Conservation (phyloP, 2,888 invertebrate species). For the Drosophila neutralis region DNA sequence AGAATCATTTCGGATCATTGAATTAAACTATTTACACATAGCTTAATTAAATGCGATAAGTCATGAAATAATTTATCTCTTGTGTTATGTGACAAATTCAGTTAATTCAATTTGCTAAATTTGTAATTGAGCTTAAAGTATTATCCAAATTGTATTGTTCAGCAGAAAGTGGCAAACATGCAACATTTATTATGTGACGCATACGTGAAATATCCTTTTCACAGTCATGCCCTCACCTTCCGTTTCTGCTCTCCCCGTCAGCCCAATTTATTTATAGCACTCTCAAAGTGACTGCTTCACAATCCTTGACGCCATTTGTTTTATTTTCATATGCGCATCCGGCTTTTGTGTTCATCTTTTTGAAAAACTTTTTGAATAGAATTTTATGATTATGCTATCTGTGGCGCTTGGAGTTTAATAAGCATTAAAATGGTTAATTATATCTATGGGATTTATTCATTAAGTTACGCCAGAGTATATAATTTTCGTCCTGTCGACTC, state of each 20-base stretch:
- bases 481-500: neutral
- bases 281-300: constrained; percentile 52
- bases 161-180: constrained; percentile 41
- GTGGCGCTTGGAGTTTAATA: neutral
- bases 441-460: neutral
- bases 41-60: neutral
- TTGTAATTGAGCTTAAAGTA: neutral
- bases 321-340: constrained; percentile 39
- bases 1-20: too few relatives aligned
- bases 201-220: constrained; percentile 37
- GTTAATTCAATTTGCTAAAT: neutral
- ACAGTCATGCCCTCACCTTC: constrained; percentile 21
- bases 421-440: neutral
- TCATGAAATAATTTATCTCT: neutral
- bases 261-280: constrained; percentile 54
- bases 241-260: neutral
- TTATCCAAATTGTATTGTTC: constrained; percentile 6
- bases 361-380: neutral
- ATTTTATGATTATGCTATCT: neutral
- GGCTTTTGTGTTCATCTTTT: constrained; percentile 17
- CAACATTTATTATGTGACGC: constrained; percentile 61
- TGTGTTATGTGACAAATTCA: neutral
- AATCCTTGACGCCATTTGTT: constrained; percentile 45
- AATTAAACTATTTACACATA: neutral
- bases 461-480: neutral